Base-by-base conservation (phyloP, 2,113 vertebrate genomes). In the Lophochroa leadbeateri region DNA sequence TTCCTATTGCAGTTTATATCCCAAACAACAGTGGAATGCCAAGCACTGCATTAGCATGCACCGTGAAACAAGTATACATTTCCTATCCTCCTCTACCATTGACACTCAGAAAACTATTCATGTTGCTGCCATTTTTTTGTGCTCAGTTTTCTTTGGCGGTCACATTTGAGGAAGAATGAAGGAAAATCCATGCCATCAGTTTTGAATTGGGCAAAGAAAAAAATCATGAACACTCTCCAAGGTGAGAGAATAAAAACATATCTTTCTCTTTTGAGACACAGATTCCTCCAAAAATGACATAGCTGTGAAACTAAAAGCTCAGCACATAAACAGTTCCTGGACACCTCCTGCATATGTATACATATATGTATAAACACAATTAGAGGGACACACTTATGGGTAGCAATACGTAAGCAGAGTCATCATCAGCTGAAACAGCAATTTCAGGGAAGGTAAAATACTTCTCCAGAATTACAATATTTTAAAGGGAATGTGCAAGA, bases 231-330 rank as follows among this genome's bases (percentile, higher is more conserved):
- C 55, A 20, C 6, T 53, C 49, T 72, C 58, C 28, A 21, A 28
- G 12, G 10, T 74, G 37, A 90, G 47, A 72, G 31, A 90, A 19
- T 69, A 92, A 64, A 35, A 52, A 17, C 5, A 0, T 72, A 57
- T 50, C 49, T 82, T 79, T 85, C 44, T 67, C 70, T 46, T 72
- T 72, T 71, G 16, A 80, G 53, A n/a, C 58, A 88, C 37, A 94
- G 70, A 94, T 88, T 92, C 68, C 69, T 94, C 35, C 53, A 87
- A 39, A 88, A 92, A 88, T 86, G 9, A 39, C 71, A 70, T 63
- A 88, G 49, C 31, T 90, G 75, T 70, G 82, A 96, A 95, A 80
- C 53, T 79, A 78, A 93, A 91, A 91, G 75, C 87, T 94, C 44
- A 74, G 68, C 82, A 90, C 29, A 71, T 37, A 93, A 84, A 77